Evolutionary conservation across 2,888 invertebrate species (phyloP).

Genomic region (Graphium colonna): DNA sequence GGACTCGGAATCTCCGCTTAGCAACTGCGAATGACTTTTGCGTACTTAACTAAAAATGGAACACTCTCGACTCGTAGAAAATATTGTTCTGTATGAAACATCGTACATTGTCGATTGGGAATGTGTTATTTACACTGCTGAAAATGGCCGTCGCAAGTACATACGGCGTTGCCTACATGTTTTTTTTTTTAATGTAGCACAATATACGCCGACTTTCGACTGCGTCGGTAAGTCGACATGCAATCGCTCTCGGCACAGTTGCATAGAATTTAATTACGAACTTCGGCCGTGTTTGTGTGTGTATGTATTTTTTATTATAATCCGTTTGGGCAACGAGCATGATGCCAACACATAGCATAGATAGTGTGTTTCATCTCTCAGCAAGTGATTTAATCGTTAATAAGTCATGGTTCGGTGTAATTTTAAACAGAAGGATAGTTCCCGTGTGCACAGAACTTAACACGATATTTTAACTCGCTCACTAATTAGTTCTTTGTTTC

Average conservation of each 20-base stretch:
- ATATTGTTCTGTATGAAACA: constrained; percentile 54
- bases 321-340: constrained; percentile 4
- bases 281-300: not conserved
- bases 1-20: constrained; percentile 41
- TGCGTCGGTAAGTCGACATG: constrained; percentile 16
- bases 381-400: not conserved
- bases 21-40: constrained; percentile 51
- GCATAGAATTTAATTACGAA: constrained; percentile 22
- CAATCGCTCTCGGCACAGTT: constrained; percentile 22
- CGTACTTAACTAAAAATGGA: constrained; percentile 68
- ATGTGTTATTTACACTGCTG: constrained; percentile 22
- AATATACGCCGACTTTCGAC: constrained; percentile 21
- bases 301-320: constrained; percentile 14
- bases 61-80: constrained; percentile 65
- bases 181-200: constrained; percentile 18
- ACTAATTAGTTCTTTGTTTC: constrained; percentile 20
- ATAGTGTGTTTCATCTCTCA: constrained; percentile 8
- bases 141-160: constrained; percentile 27
- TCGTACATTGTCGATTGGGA: constrained; percentile 29
- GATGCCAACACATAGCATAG: constrained; percentile 7
- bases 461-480: constrained; percentile 2
- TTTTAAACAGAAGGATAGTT: not conserved
- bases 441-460: not conserved
- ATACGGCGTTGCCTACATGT: constrained; percentile 3
- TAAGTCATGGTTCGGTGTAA: not conserved